phyloP scores from a whole-genome alignment of 30 jellyfish, hydroid and myxozoan genomes.

The Calvadosia cruxmelitensis region DNA sequence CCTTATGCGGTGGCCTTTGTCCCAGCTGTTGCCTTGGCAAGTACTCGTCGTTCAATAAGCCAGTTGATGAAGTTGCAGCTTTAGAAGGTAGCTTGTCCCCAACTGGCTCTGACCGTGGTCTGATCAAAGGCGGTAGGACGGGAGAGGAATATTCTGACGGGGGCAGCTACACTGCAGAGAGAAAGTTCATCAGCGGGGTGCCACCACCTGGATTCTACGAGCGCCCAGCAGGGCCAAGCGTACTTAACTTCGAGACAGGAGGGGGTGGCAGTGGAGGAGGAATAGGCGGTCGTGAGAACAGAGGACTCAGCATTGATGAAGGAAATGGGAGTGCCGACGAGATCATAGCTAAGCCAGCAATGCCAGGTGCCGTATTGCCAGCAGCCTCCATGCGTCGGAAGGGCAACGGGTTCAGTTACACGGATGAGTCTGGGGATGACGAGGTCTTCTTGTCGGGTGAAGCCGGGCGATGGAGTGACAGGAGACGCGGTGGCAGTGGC shows the following conservation, averaged over 20 bases:
- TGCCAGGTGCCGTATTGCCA: not conserved
- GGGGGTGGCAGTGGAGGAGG: not conserved
- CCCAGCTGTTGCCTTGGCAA: not conserved
- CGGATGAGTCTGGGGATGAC: not conserved
- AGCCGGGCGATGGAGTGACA: not conserved
- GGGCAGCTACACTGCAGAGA: not conserved
- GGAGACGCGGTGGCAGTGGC: too few relatives aligned
- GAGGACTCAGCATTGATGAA: too few relatives aligned
- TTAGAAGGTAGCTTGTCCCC: not conserved
- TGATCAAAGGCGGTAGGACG: not conserved
- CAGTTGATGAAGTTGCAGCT: not conserved
- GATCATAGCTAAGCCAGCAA: not conserved
- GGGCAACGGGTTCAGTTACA: not conserved
- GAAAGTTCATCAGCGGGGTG: not conserved
- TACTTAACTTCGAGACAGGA: not conserved
- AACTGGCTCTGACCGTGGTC: not conserved
- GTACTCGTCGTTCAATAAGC: not conserved
- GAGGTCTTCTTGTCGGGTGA: not conserved
- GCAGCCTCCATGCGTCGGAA: not conserved
- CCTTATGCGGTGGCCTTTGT: conserved; percentile 26
- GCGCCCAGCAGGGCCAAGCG: not conserved
- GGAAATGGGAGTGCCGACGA: too few relatives aligned
- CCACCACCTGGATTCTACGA: not conserved
- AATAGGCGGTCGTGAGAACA: too few relatives aligned
- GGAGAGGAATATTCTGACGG: not conserved